phyloP scores from a whole-genome alignment of 2,113 vertebrate genomes.

The Synodontis membranacea region DNA sequence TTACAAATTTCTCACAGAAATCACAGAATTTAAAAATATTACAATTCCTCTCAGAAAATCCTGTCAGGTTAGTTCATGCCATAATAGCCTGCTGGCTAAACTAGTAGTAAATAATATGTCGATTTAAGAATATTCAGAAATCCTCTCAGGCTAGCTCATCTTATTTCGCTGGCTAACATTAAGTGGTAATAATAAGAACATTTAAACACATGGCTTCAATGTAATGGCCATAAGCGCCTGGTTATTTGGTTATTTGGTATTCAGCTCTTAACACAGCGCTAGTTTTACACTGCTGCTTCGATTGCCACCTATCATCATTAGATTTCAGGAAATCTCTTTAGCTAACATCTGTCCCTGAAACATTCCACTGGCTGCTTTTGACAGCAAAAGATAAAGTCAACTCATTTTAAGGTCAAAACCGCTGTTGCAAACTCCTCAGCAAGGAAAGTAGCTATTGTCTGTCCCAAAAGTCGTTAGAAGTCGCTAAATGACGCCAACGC shows the following conservation, averaged over 20 bases:
- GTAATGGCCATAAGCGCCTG: background rate
- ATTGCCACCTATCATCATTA: background rate
- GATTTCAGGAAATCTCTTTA: background rate
- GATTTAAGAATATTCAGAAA: too few species aligned
- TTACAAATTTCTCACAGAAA: background rate
- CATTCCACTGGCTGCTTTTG: background rate
- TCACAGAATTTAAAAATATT: background rate
- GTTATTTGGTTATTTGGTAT: background rate
- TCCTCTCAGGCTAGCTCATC: background rate
- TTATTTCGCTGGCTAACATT: background rate
- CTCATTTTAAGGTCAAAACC: constrained; percentile 26
- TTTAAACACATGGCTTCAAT: background rate
- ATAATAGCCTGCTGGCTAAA: too few species aligned
- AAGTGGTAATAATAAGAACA: background rate
- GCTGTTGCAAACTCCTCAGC: too few species aligned
- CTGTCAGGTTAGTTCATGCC: too few species aligned
- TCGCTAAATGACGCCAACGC: too few species aligned
- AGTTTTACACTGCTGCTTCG: background rate
- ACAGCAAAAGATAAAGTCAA: background rate
- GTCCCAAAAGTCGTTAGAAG: too few species aligned
- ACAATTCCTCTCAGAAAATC: too few species aligned
- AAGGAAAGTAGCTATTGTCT: too few species aligned
- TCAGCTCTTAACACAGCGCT: background rate
- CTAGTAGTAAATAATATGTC: too few species aligned
- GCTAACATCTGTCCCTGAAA: background rate